A percentile compares a stretch with the other conserved stretches of the same genome.
Evolutionary conservation across 2,113 vertebrate species (phyloP).

Genomic region (Mobula birostris): DNA sequence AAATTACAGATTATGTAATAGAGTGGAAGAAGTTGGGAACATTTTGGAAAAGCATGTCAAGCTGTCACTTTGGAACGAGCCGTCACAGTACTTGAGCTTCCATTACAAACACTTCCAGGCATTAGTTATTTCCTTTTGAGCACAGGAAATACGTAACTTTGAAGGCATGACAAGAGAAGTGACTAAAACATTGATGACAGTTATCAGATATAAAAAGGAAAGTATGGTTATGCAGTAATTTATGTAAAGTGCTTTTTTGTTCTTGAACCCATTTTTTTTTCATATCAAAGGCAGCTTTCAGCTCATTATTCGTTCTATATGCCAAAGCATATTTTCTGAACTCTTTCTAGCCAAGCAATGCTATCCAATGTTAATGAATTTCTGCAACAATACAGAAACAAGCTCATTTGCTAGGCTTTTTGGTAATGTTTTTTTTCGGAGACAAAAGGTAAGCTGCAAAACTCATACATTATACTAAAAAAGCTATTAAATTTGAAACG

Average conservation of each 20-base stretch:
- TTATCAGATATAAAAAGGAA: neutral
- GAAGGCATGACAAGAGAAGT: neutral
- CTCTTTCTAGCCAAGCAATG: neutral
- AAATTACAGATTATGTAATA: neutral
- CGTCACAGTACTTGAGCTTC: neutral
- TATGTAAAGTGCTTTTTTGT: neutral
- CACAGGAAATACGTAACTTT: neutral
- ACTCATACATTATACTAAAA: neutral
- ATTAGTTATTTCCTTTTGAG: neutral
- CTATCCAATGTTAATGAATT: neutral
- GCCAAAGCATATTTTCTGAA: constrained; percentile 2
- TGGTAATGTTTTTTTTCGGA: no score
- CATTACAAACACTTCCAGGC: neutral
- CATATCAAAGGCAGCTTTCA: neutral
- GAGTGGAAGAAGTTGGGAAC: neutral
- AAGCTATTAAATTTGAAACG: neutral
- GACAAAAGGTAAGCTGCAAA: no score
- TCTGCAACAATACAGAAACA: no score
- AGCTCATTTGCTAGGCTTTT: no score
- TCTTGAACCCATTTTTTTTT: neutral
- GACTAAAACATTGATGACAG: neutral
- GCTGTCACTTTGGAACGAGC: neutral
- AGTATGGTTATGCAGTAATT: neutral
- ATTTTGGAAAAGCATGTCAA: neutral
- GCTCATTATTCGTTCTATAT: neutral